Conservation (phyloP, 1,140 invertebrate species). For the Whitmania pigra region DNA sequence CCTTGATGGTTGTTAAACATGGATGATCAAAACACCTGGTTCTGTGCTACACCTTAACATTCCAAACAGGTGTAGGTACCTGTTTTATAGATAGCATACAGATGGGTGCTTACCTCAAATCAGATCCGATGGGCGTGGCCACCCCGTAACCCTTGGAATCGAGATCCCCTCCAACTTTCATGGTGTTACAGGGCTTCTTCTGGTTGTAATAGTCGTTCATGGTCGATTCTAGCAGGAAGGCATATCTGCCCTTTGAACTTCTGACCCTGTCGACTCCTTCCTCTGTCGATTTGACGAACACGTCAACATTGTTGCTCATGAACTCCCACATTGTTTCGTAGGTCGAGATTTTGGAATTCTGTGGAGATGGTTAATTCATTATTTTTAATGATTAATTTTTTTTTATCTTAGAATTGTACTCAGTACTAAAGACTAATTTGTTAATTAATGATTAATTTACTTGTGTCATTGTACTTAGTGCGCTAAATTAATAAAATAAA, state of each 20-base stretch:
- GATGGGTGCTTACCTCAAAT: no score
- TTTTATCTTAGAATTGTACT: background rate
- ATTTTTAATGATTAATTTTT: background rate
- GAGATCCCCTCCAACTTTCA: constrained; percentile 63
- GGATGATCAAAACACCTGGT: no score
- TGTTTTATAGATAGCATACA: no score
- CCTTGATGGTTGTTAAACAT: no score
- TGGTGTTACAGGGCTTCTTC: constrained; percentile 66
- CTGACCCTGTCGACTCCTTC: constrained; percentile 59
- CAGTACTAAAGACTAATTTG: background rate
- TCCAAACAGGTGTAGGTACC: no score
- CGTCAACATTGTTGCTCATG: constrained; percentile 59
- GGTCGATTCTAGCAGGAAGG: constrained; percentile 40
- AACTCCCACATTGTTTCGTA: constrained; percentile 92
- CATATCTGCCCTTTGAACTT: constrained; percentile 49
- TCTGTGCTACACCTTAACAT: no score
- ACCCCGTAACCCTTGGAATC: constrained; percentile 87
- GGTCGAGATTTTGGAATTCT: constrained; percentile 75
- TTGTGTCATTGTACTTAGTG: no score
- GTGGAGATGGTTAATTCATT: constrained; percentile 9
- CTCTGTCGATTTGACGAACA: constrained; percentile 30
- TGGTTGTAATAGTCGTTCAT: constrained; percentile 40
- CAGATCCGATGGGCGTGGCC: constrained; percentile 54
- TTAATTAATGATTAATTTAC: no score
- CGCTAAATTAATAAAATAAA: no score